Percentiles rank a stretch among this genome's conserved stretches.
These are phyloP conservation scores for Eriocheir sinensis DNA, from an alignment of 1,140 invertebrate genomes.

Conservation along the genomic window DNA sequence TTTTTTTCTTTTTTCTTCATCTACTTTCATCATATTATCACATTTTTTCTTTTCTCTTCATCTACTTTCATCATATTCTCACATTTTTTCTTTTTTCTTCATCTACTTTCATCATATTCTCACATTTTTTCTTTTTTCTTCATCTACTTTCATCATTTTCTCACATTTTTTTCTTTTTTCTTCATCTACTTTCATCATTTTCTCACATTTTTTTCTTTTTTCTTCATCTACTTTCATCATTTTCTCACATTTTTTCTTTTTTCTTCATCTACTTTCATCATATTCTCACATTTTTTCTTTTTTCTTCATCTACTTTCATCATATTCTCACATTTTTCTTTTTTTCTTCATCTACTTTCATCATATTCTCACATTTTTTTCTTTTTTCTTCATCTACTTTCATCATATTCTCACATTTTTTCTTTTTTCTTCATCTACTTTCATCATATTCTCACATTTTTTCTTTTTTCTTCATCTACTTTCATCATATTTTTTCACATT, in stretches of 20 bases:
- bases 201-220: background rate
- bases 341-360: background rate
- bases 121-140: background rate
- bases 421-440: background rate
- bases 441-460: too few species aligned
- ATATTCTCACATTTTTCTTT: background rate
- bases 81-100: background rate
- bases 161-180: background rate
- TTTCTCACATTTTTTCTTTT: background rate
- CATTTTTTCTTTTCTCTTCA: background rate
- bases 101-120: background rate
- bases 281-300: too few species aligned
- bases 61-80: background rate
- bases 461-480: background rate
- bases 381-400: too few species aligned
- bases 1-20: background rate
- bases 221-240: background rate
- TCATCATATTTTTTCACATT: too few species aligned
- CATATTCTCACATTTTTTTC: too few species aligned
- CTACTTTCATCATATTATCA: background rate
- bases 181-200: background rate
- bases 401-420: background rate
- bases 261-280: background rate
- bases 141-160: background rate
- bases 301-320: background rate